A percentile compares a stretch with the other conserved stretches of the same genome.
These are phyloP conservation scores for Nephrotoma guestfalica DNA, from an alignment of 2,888 invertebrate species.

Conservation along the genomic window DNA sequence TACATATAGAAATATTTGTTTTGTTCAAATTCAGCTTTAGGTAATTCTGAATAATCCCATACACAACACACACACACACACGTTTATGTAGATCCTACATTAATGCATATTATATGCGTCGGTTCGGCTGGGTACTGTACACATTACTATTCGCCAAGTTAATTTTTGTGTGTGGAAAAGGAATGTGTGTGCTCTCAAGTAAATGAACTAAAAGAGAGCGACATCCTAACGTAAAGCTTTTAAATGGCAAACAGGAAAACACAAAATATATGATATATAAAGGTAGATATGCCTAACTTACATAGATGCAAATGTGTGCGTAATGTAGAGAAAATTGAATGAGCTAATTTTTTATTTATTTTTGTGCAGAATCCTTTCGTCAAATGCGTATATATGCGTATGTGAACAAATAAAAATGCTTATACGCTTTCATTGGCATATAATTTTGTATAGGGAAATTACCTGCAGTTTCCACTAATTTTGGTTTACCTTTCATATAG, in stretches of 20 bases:
- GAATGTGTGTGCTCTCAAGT: not conserved
- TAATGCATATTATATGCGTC: not conserved
- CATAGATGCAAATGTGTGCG: not conserved
- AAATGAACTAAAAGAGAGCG: not conserved
- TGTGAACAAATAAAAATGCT: not conserved
- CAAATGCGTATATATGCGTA: not conserved
- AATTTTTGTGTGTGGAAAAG: not conserved
- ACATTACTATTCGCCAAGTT: not conserved
- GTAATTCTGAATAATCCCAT: not conserved
- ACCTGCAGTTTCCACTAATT: too few relatives aligned
- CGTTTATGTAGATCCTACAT: not conserved
- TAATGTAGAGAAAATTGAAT: not conserved
- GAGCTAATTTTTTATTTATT: not conserved
- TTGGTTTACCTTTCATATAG: too few relatives aligned
- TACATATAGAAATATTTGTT: not conserved
- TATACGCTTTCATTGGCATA: too few relatives aligned
- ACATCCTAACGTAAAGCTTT: not conserved
- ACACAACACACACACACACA: not conserved
- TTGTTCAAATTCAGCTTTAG: not conserved
- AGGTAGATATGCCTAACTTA: not conserved
- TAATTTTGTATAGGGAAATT: too few relatives aligned
- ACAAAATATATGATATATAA: not conserved
- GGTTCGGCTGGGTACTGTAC: not conserved
- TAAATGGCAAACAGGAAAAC: not conserved
- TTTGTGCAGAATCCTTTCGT: not conserved